phyloP scores from a whole-genome alignment of 2,888 invertebrate genomes.

The Lasioglossum marginatum region DNA sequence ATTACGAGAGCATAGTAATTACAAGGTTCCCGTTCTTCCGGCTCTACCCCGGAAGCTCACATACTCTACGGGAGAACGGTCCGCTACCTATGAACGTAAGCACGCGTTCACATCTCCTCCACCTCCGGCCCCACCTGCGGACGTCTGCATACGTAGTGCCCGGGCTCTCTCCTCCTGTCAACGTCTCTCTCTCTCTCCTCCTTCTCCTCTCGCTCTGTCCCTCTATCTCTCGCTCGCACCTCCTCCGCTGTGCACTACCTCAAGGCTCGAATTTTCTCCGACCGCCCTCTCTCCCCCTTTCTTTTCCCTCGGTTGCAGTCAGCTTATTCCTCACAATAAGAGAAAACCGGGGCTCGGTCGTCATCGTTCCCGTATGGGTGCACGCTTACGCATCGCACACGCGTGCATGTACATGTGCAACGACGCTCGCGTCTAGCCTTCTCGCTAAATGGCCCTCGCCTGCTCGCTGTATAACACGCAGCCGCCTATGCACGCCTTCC shows the following conservation, averaged over 20 bases:
- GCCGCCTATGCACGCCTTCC: constrained; percentile 62
- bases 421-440: constrained; percentile 70
- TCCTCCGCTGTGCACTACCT: constrained; percentile 66
- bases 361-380: constrained; percentile 54
- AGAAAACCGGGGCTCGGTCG: constrained; percentile 68
- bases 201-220: not conserved
- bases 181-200: not conserved
- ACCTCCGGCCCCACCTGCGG: constrained; percentile 37
- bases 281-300: constrained; percentile 44
- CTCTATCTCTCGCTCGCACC: constrained; percentile 4
- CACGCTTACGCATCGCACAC: constrained; percentile 23
- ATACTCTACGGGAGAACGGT: constrained; percentile 39
- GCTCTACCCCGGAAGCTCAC: constrained; percentile 67
- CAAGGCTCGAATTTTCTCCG: constrained; percentile 77
- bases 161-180: constrained; percentile 15
- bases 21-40: constrained; percentile 69
- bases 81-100: constrained; percentile 52
- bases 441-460: constrained; percentile 77
- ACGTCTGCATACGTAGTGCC: constrained; percentile 43
- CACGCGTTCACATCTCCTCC: constrained; percentile 36
- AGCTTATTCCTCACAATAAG: constrained; percentile 79
- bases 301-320: constrained; percentile 61
- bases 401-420: constrained; percentile 51
- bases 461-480: constrained; percentile 66
- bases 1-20: constrained; percentile 75